Evolutionary conservation across 2,888 invertebrate genomes (phyloP).

Genomic region (Andrena haemorrhoa): DNA sequence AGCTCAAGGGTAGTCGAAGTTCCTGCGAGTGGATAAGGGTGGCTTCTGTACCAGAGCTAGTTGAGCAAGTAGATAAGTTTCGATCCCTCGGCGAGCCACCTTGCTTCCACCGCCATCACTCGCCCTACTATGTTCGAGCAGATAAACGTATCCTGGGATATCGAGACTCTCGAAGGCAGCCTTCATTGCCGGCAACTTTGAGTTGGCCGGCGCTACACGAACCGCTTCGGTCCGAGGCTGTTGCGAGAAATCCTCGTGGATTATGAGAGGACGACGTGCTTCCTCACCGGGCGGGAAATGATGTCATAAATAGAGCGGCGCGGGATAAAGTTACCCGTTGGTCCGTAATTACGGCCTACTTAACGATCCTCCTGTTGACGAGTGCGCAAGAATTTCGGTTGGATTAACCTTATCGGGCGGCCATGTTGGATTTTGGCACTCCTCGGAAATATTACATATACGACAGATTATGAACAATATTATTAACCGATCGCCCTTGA

Average conservation of each 20-base stretch:
- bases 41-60: conserved; percentile 80
- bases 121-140: conserved; percentile 71
- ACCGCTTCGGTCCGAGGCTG: conserved; percentile 48
- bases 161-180: conserved; percentile 64
- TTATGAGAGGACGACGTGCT: conserved; percentile 62
- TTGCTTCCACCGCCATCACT: conserved; percentile 76
- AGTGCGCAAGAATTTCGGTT: conserved; percentile 4
- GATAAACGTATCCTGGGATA: conserved; percentile 78
- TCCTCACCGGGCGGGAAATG: conserved; percentile 39
- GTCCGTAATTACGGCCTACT: conserved; percentile 34
- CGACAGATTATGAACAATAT: too few species aligned
- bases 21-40: conserved; percentile 81
- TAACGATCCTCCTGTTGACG: conserved; percentile 17
- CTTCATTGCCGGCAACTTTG: conserved; percentile 68
- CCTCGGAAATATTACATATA: not conserved
- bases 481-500: too few species aligned
- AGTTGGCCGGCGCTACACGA: conserved; percentile 63
- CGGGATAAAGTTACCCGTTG: conserved; percentile 51
- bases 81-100: conserved; percentile 82
- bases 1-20: conserved; percentile 76
- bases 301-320: conserved; percentile 33
- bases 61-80: conserved; percentile 84
- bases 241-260: conserved; percentile 64
- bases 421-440: not conserved
- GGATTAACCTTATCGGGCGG: not conserved